Percentiles rank a stretch among this genome's conserved stretches.
Evolutionary conservation across 2,888 invertebrate genomes (phyloP).

Genomic region (Pimpla rufipes): DNA sequence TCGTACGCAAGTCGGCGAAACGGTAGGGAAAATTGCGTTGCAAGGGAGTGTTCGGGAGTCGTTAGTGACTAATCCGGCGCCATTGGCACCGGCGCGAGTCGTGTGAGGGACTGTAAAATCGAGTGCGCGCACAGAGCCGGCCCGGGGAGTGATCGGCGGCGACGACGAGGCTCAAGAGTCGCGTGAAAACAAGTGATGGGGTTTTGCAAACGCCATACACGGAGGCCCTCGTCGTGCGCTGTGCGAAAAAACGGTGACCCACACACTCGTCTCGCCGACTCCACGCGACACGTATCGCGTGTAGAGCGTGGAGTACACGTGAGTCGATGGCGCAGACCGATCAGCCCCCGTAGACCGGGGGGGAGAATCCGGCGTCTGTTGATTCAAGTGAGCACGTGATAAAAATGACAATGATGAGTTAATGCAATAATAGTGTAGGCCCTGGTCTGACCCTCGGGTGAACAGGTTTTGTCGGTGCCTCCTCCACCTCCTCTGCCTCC

Average conservation of each 20-base stretch:
- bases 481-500: background rate
- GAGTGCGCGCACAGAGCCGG: constrained; percentile 15
- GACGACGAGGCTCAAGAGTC: constrained; percentile 75
- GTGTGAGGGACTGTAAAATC: constrained; percentile 17
- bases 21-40: constrained; percentile 76
- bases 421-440: constrained; percentile 85
- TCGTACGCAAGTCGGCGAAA: constrained; percentile 42
- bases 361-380: constrained; percentile 74
- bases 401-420: constrained; percentile 85
- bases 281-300: background rate
- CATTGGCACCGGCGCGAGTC: constrained; percentile 67
- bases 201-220: constrained; percentile 50
- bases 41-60: constrained; percentile 80
- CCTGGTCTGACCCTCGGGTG: constrained; percentile 70
- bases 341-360: constrained; percentile 41
- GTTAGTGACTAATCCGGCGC: constrained; percentile 82
- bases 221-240: constrained; percentile 49
- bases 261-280: too few species aligned
- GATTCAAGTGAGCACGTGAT: constrained; percentile 84
- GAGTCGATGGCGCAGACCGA: constrained; percentile 47
- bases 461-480: constrained; percentile 38
- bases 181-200: constrained; percentile 76
- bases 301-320: constrained; percentile 44
- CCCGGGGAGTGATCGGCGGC: constrained; percentile 1
- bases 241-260: background rate